phyloP scores from a whole-genome alignment of 2,113 vertebrate species.

The Erythrocercus mccallii region DNA sequence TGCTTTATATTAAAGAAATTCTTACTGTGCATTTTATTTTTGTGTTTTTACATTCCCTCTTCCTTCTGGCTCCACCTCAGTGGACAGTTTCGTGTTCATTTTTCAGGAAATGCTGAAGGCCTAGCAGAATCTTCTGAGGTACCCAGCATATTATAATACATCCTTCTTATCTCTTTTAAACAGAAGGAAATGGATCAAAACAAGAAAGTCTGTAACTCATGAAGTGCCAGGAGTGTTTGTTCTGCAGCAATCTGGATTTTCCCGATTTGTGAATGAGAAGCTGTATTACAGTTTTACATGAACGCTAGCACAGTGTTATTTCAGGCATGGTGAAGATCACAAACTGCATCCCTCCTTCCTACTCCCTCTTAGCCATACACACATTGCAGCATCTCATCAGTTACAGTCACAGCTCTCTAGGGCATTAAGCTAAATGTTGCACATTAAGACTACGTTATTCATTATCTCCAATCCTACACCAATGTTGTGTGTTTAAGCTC shows the following conservation, averaged over 20 bases:
- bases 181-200: constrained; percentile 27
- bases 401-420: not conserved
- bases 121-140: not conserved
- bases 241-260: not conserved
- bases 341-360: not conserved
- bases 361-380: not conserved
- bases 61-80: not conserved
- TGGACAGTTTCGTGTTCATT: rapidly evolving
- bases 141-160: not conserved
- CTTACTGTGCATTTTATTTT: not conserved
- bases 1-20: not conserved
- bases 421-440: not conserved
- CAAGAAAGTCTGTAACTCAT: not conserved
- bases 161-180: constrained; percentile 3
- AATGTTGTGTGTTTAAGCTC: not conserved
- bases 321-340: not conserved
- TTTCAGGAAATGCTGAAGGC: not conserved
- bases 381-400: not conserved
- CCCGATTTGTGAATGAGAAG: not conserved
- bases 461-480: not conserved
- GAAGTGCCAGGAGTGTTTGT: not conserved
- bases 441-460: not conserved
- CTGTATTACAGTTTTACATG: not conserved
- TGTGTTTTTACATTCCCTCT: not conserved
- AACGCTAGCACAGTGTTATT: not conserved